phyloP scores from a whole-genome alignment of 2,113 vertebrate species.

The Bathybates hornii region DNA sequence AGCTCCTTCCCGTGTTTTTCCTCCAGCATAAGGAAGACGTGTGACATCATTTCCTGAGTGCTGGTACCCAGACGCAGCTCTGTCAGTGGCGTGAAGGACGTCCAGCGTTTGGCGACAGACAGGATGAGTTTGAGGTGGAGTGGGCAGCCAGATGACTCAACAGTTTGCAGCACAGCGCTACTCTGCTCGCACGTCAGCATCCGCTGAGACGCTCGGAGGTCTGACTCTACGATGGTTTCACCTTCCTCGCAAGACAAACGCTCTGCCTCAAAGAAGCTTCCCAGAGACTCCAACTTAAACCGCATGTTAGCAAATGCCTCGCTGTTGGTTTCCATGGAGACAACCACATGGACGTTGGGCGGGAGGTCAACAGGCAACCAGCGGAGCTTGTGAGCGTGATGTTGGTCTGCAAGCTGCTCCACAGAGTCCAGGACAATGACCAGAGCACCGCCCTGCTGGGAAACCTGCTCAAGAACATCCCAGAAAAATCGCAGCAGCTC shows the following conservation, averaged over 20 bases:
- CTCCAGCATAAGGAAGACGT: conserved; percentile 72
- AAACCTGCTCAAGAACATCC: conserved; percentile 59
- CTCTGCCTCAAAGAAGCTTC: conserved; percentile 61
- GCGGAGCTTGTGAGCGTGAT: conserved; percentile 30
- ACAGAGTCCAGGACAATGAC: conserved; percentile 75
- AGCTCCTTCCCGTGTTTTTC: conserved; percentile 70
- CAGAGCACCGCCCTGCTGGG: conserved; percentile 56
- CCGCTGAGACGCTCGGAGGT: conserved; percentile 34
- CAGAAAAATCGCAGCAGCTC: conserved; percentile 69
- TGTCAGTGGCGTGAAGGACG: conserved; percentile 54
- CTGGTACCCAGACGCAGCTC: conserved; percentile 47
- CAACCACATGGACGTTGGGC: conserved; percentile 67
- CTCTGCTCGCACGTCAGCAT: conserved; percentile 56
- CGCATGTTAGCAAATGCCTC: conserved; percentile 38
- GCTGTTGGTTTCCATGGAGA: conserved; percentile 62
- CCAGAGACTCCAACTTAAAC: neutral
- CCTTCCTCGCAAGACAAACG: conserved; percentile 60
- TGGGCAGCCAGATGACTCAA: conserved; percentile 57
- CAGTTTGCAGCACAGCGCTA: conserved; percentile 49
- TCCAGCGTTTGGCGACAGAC: conserved; percentile 69
- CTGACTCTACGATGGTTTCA: conserved; percentile 46
- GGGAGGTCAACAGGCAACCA: conserved; percentile 77
- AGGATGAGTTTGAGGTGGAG: conserved; percentile 74
- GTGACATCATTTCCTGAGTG: conserved; percentile 55
- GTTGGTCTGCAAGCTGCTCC: conserved; percentile 63